Conservation (phyloP, 2,113 vertebrate species). For the Colossoma macropomum region DNA sequence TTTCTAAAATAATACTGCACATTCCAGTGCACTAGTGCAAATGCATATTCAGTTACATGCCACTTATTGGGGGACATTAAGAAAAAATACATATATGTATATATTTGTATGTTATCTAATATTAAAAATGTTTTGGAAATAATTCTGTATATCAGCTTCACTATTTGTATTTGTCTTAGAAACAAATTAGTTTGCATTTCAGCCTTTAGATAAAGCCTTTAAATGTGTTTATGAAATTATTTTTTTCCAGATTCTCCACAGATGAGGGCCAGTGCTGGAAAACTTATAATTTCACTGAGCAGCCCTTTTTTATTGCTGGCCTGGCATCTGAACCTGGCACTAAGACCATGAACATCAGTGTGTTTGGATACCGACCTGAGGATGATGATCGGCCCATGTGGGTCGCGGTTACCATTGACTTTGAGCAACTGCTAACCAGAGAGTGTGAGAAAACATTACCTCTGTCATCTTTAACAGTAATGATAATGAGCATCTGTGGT, state of each 20-base stretch:
- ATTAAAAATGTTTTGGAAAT: too few species aligned
- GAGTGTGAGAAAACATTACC: constrained; percentile 73
- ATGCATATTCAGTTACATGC: too few species aligned
- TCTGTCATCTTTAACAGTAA: background rate
- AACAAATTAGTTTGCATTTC: too few species aligned
- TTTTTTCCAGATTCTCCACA: constrained; percentile 76
- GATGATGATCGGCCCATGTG: constrained; percentile 78
- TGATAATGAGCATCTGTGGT: background rate
- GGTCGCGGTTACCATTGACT: constrained; percentile 82
- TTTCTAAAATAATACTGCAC: too few species aligned
- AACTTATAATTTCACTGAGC: constrained; percentile 78
- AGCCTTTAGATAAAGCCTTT: too few species aligned
- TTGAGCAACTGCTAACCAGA: constrained; percentile 78
- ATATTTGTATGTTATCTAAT: too few species aligned
- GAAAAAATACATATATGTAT: background rate
- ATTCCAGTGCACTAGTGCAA: too few species aligned
- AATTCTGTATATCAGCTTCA: too few species aligned
- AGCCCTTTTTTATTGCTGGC: constrained; percentile 80
- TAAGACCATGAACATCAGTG: constrained; percentile 80
- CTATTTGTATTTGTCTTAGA: too few species aligned
- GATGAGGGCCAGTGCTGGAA: constrained; percentile 84
- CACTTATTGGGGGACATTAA: too few species aligned
- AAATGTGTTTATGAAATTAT: background rate
- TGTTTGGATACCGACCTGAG: constrained; percentile 80
- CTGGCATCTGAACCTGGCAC: constrained; percentile 78